Evolutionary conservation across 2,113 vertebrate genomes (phyloP).

Genomic region (Misgurnus mizolepis): DNA sequence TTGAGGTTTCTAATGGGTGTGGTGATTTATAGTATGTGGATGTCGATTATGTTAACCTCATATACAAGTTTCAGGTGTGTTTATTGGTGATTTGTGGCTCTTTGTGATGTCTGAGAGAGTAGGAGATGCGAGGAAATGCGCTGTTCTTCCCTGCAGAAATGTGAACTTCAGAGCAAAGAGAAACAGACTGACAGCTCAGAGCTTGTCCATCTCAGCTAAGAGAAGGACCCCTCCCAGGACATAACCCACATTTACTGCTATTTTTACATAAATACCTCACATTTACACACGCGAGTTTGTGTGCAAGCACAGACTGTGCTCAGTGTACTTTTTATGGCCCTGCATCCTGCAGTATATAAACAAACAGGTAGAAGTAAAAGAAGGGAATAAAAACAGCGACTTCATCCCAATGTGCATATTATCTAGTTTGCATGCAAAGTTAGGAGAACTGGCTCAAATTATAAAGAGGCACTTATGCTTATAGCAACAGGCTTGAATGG

Average conservation of each 20-base stretch:
- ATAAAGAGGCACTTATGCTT: too few species aligned
- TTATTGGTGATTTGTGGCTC: not conserved
- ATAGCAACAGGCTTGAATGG: too few species aligned
- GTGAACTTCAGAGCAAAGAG: slow-evolving; percentile 39
- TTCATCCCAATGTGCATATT: not conserved
- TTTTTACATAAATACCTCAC: slow-evolving; percentile 51
- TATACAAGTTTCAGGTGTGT: not conserved
- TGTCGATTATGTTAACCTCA: not conserved
- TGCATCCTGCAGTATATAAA: not conserved
- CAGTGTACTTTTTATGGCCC: not conserved
- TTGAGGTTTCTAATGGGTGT: not conserved
- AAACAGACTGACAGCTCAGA: slow-evolving; percentile 52
- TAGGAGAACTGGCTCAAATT: too few species aligned
- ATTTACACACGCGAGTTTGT: slow-evolving; percentile 12
- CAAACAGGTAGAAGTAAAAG: not conserved
- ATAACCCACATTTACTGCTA: slow-evolving; percentile 58
- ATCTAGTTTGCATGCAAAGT: not conserved
- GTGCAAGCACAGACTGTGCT: slow-evolving; percentile 13
- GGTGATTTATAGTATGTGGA: not conserved
- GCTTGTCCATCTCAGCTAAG: slow-evolving; percentile 50
- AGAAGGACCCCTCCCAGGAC: slow-evolving; percentile 54
- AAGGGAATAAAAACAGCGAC: not conserved
- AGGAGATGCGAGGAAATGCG: slow-evolving; percentile 31
- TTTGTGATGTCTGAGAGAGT: slow-evolving; percentile 31
- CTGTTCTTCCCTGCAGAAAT: slow-evolving; percentile 38